Percentiles rank a stretch among this genome's conserved stretches.
Conservation (phyloP, 2,113 vertebrate genomes). For the Laterallus jamaicensis region DNA sequence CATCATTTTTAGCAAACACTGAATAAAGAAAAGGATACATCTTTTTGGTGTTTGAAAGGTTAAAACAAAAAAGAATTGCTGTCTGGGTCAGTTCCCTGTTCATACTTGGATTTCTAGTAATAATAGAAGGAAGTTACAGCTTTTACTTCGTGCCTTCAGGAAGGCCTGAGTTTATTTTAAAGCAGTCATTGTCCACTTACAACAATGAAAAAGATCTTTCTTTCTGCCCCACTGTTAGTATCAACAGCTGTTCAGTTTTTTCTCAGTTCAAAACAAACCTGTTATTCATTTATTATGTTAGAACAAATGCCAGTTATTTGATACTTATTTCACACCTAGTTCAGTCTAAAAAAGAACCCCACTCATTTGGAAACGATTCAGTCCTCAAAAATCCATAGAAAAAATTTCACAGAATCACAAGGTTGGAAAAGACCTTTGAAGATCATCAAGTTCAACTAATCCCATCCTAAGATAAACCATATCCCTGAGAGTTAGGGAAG, state of each 20-base stretch:
- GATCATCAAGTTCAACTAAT: too few species aligned
- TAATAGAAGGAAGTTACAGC: background rate
- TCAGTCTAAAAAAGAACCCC: background rate
- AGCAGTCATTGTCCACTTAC: background rate
- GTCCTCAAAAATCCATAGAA: background rate
- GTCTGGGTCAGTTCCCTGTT: background rate
- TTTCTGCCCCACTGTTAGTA: background rate
- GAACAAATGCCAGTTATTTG: background rate
- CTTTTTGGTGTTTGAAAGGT: background rate
- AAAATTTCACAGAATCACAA: background rate
- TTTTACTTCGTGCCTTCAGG: background rate
- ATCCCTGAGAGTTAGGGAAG: too few species aligned
- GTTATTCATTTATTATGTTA: background rate
- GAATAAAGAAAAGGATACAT: background rate
- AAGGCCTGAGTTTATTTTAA: constrained; percentile 9
- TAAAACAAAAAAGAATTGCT: background rate
- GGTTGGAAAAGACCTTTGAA: too few species aligned
- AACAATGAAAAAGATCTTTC: background rate
- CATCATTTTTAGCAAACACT: background rate
- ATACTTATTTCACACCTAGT: background rate
- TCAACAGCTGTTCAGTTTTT: background rate
- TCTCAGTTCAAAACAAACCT: background rate
- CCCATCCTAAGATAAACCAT: too few species aligned
- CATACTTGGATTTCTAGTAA: background rate
- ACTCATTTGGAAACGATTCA: background rate